These are phyloP conservation scores for Pandemis cinnamomeana DNA, from an alignment of 2,888 invertebrate species.

Conservation along the genomic window DNA sequence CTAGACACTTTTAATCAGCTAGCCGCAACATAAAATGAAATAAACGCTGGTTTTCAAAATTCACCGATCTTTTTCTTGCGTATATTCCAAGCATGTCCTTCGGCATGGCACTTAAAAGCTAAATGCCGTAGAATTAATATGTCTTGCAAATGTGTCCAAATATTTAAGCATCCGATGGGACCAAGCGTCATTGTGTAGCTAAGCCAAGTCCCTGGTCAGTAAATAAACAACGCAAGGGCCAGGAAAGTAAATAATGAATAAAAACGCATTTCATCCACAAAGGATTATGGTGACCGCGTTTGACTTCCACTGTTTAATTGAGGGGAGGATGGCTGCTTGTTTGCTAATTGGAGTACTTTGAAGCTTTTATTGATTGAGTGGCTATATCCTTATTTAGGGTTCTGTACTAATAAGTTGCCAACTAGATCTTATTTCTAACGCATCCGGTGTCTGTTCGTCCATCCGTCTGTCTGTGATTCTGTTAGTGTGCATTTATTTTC, in stretches of 20 bases:
- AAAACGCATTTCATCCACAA: slow-evolving; percentile 1
- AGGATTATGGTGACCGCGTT: background rate
- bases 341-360: background rate
- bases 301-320: background rate
- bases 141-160: background rate
- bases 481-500: too few relatives aligned
- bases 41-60: too few relatives aligned
- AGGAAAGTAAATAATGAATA: background rate
- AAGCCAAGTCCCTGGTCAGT: slow-evolving; percentile 5
- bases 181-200: slow-evolving; percentile 5
- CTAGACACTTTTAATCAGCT: too few relatives aligned
- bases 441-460: too few relatives aligned
- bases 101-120: background rate
- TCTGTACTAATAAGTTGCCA: background rate
- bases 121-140: slow-evolving; percentile 2
- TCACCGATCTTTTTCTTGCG: too few relatives aligned
- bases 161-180: slow-evolving; percentile 9
- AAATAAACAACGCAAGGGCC: slow-evolving; percentile 7
- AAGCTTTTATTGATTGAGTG: background rate
- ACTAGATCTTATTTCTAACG: too few relatives aligned
- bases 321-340: background rate
- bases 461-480: background rate
- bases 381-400: background rate
- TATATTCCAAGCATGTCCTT: too few relatives aligned
- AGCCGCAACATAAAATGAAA: too few relatives aligned